Percentiles rank a stretch among this genome's conserved stretches.
phyloP scores from a whole-genome alignment of 2,797 vertebrate species.

The Simalia tracyae region DNA sequence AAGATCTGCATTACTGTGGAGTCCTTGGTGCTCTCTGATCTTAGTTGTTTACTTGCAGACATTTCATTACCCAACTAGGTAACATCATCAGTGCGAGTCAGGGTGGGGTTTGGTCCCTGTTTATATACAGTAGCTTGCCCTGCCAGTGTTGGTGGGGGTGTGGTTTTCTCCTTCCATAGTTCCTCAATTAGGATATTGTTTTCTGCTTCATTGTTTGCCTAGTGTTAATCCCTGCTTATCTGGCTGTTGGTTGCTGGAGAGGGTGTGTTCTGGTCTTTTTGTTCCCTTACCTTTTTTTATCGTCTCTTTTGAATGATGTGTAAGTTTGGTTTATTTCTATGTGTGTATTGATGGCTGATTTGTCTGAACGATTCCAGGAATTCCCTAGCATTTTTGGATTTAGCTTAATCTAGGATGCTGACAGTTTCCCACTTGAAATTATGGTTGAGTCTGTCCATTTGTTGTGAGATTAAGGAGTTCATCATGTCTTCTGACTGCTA shows the following conservation, averaged over 20 bases:
- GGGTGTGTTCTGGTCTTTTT: not conserved
- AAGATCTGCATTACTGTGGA: not conserved
- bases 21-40: not conserved
- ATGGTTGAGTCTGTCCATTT: not conserved
- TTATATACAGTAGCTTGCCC: not conserved
- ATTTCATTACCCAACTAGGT: not conserved
- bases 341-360: not conserved
- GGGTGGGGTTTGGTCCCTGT: not conserved
- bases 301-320: not conserved
- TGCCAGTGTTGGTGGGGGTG: not conserved
- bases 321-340: not conserved
- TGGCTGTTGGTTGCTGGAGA: not conserved
- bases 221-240: not conserved
- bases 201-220: not conserved
- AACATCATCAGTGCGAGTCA: not conserved
- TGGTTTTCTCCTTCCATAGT: not conserved
- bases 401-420: not conserved
- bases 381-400: not conserved
- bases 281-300: not conserved
- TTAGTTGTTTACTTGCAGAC: not conserved
- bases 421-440: not conserved
- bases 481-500: not conserved
- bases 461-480: not conserved
- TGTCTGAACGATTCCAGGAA: not conserved
- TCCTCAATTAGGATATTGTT: not conserved